These are phyloP conservation scores for Clarias gariepinus DNA, from an alignment of 2,113 vertebrate genomes.

Conservation along the genomic window DNA sequence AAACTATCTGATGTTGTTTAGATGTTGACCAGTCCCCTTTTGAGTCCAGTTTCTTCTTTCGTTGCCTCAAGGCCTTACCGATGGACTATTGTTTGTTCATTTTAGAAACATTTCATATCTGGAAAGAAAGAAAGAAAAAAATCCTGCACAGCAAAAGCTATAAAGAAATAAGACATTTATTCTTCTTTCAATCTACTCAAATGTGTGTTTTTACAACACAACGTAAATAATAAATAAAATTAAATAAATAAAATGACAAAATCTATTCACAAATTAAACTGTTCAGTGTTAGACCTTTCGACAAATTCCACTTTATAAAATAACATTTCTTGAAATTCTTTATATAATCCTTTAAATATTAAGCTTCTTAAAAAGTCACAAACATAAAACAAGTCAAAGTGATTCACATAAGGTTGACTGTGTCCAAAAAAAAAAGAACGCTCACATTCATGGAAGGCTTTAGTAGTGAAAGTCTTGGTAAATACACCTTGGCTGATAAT, in stretches of 20 bases:
- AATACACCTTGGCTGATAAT: slow-evolving; percentile 82
- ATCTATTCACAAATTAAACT: background rate
- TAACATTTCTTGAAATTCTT: slow-evolving; percentile 6
- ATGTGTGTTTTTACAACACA: background rate
- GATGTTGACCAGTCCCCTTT: background rate
- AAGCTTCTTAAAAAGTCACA: slow-evolving; percentile 16
- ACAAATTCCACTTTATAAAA: background rate
- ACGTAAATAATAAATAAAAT: background rate
- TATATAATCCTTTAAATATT: background rate
- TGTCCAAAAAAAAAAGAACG: no score
- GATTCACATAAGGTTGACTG: background rate
- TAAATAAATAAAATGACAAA: background rate
- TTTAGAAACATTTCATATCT: no score
- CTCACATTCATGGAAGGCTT: no score
- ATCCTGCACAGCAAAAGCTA: background rate
- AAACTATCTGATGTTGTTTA: background rate
- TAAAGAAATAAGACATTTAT: background rate
- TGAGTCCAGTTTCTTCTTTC: background rate
- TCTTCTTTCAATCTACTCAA: background rate
- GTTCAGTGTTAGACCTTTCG: background rate
- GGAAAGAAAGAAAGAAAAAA: no score
- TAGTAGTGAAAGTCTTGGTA: slow-evolving; percentile 65
- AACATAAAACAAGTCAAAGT: background rate
- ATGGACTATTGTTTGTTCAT: background rate
- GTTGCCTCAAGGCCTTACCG: background rate